A percentile compares a stretch with the other conserved stretches of the same genome.
These are phyloP conservation scores for Crossaster papposus DNA, from an alignment of 53 echinoderm and acorn worm genomes.

Conservation along the genomic window DNA sequence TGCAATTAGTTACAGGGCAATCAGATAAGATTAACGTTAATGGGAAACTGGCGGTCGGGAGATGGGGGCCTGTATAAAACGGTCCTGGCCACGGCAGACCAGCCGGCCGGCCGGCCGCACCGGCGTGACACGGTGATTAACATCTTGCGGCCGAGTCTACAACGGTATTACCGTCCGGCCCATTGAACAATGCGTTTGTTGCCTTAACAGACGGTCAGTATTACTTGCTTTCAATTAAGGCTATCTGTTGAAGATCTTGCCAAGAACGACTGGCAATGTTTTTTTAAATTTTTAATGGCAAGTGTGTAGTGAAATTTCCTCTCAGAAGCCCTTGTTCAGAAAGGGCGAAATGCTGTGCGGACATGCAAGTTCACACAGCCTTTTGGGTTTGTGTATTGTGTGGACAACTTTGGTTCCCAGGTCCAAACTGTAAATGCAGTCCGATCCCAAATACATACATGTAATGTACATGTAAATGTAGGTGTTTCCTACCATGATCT, in stretches of 20 bases:
- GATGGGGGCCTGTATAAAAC: not conserved
- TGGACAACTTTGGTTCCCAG: too few species aligned
- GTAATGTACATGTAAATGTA: too few species aligned
- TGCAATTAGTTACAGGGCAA: conserved; percentile 64
- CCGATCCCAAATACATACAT: not conserved
- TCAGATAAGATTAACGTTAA: conserved; percentile 54
- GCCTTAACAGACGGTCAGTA: conserved; percentile 30
- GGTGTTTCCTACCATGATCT: too few species aligned
- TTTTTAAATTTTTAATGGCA: too few species aligned
- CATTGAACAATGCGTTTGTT: conserved; percentile 31
- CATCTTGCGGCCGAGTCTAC: conserved; percentile 47
- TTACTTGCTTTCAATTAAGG: conserved; percentile 53
- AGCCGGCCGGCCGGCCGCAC: too few species aligned
- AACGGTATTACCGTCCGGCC: conserved; percentile 45
- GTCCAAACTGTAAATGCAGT: not conserved
- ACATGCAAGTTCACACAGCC: too few species aligned
- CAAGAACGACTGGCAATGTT: not conserved
- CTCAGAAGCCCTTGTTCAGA: too few species aligned
- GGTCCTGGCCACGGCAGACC: not conserved
- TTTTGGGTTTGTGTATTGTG: too few species aligned
- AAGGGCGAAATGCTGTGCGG: too few species aligned
- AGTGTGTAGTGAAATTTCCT: too few species aligned
- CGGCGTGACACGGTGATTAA: conserved; percentile 52
- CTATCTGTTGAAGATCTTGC: conserved; percentile 20
- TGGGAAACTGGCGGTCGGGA: not conserved